Conservation (phyloP, 2,113 vertebrate genomes). For the Turnix velox region DNA sequence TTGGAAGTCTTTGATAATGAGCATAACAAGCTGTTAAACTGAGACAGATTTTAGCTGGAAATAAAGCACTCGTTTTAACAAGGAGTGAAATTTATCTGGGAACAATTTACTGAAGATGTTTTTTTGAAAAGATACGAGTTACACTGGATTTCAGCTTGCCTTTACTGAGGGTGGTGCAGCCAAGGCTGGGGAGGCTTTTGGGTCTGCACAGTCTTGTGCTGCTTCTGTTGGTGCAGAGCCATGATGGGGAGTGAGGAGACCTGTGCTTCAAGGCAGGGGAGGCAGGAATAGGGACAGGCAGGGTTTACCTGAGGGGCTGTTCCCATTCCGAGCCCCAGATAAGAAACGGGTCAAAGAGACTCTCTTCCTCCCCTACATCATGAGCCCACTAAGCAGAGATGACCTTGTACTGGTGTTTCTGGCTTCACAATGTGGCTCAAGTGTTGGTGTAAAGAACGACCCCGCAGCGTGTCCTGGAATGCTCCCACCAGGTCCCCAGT, state of each 20-base stretch:
- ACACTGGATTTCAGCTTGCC: background rate
- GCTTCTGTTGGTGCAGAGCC: background rate
- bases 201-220: rapidly evolving
- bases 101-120: rapidly evolving
- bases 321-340: background rate
- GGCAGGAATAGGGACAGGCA: background rate
- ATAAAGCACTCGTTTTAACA: background rate
- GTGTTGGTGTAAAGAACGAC: rapidly evolving
- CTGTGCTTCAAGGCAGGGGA: rapidly evolving
- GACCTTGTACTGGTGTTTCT: background rate
- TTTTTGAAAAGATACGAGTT: background rate
- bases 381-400: rapidly evolving
- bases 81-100: background rate
- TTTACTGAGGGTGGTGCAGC: background rate
- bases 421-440: background rate
- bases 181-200: rapidly evolving
- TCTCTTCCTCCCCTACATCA: no score
- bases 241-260: background rate
- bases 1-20: background rate
- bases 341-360: background rate
- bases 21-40: background rate
- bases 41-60: background rate
- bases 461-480: background rate
- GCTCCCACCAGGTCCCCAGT: background rate
- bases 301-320: rapidly evolving